phyloP scores from a whole-genome alignment of 53 echinoderm and acorn worm species.

The Zoroaster sp. region DNA sequence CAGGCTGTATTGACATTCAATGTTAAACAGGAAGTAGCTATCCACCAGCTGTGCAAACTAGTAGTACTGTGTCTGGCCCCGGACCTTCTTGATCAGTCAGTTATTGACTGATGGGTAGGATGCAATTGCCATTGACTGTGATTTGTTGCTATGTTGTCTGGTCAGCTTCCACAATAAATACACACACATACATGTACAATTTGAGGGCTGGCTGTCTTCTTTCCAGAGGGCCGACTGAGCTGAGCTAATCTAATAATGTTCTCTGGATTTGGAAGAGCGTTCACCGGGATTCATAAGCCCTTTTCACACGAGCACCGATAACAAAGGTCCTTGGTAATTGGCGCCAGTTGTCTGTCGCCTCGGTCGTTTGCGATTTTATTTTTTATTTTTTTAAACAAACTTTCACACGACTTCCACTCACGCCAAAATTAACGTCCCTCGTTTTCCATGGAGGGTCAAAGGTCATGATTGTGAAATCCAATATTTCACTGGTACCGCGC shows the following conservation, averaged over 20 bases:
- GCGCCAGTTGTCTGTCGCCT: too few relatives aligned
- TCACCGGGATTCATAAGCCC: too few relatives aligned
- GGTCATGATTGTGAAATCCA: too few relatives aligned
- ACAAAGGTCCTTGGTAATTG: too few relatives aligned
- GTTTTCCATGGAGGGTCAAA: too few relatives aligned
- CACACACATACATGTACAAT: background rate
- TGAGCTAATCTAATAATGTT: background rate
- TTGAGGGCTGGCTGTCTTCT: background rate
- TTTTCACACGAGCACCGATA: too few relatives aligned
- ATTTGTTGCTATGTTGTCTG: background rate
- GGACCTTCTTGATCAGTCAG: background rate
- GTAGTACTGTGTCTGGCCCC: background rate
- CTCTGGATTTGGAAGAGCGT: background rate
- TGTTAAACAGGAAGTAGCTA: background rate
- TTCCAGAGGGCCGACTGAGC: background rate
- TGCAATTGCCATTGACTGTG: slow-evolving; percentile 40
- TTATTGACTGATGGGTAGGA: background rate
- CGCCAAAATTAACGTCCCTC: too few relatives aligned
- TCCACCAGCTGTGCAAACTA: slow-evolving; percentile 47
- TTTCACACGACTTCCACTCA: too few relatives aligned
- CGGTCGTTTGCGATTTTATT: too few relatives aligned
- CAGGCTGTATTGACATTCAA: too few relatives aligned
- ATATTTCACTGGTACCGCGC: too few relatives aligned
- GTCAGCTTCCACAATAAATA: slow-evolving; percentile 33
- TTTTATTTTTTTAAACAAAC: too few relatives aligned